phyloP scores from a whole-genome alignment of 2,797 vertebrate genomes.

The Poeciliopsis infans region DNA sequence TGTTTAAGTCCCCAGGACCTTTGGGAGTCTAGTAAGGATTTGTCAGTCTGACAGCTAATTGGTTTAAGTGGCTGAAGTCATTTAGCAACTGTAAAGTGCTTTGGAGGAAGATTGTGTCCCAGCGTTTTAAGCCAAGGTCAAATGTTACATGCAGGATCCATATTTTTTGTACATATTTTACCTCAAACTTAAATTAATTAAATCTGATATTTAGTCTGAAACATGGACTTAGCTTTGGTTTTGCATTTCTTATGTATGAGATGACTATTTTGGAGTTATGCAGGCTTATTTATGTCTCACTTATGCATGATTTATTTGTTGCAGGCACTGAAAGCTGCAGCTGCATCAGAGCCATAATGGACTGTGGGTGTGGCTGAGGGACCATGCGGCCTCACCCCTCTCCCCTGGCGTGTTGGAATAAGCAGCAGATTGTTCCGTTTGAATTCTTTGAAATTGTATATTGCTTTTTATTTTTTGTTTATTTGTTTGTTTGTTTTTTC shows the following conservation, averaged over 20 bases:
- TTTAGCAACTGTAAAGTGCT: slow-evolving; percentile 43
- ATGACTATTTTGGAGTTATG: neutral
- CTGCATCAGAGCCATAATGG: slow-evolving; percentile 36
- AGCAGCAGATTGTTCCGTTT: neutral
- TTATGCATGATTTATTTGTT: slow-evolving; percentile 5
- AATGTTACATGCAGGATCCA: slow-evolving; percentile 36
- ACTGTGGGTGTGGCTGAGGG: slow-evolving; percentile 71
- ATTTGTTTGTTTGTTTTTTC: no score
- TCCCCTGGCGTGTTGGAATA: neutral
- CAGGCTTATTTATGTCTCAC: neutral
- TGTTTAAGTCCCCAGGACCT: slow-evolving; percentile 59
- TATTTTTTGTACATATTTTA: slow-evolving; percentile 15
- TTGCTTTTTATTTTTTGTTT: neutral
- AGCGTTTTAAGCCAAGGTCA: slow-evolving; percentile 47
- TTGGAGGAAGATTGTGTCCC: slow-evolving; percentile 4
- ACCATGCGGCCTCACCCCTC: slow-evolving; percentile 22
- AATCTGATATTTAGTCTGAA: neutral
- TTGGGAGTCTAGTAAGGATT: slow-evolving; percentile 71
- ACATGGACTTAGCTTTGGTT: neutral
- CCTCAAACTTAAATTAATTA: neutral
- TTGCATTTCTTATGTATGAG: neutral
- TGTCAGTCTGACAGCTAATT: slow-evolving; percentile 72
- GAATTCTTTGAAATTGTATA: neutral
- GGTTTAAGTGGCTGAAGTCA: slow-evolving; percentile 71
- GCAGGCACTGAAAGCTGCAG: slow-evolving; percentile 28